Conservation (phyloP, 2,888 invertebrate genomes). For the Piscicola geometra region DNA sequence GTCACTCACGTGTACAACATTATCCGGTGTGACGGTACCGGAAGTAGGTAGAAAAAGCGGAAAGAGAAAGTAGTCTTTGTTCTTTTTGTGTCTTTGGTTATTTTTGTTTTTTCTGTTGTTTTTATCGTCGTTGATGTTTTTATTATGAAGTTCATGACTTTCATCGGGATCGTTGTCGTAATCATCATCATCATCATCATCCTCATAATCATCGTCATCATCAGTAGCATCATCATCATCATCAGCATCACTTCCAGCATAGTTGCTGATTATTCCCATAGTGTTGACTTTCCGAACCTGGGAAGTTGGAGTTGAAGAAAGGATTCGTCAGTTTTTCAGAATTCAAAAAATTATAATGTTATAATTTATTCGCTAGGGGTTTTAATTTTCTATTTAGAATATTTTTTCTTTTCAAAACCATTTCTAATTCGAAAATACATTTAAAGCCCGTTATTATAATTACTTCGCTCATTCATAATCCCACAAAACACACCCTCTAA, state of each 20-base stretch:
- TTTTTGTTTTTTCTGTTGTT: neutral
- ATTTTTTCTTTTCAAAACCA: too few relatives aligned
- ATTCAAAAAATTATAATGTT: too few relatives aligned
- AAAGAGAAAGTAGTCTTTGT: neutral
- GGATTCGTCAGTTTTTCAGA: too few relatives aligned
- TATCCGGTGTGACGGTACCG: conserved; percentile 87
- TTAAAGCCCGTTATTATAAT: too few relatives aligned
- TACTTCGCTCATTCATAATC: too few relatives aligned
- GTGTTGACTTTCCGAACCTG: conserved; percentile 73
- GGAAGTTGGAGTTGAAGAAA: too few relatives aligned
- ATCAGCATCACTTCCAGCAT: conserved; percentile 70
- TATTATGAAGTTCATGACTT: neutral
- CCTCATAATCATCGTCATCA: too few relatives aligned
- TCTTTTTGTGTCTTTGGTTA: neutral
- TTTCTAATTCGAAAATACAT: too few relatives aligned
- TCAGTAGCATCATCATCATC: conserved; percentile 12
- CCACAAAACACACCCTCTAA: too few relatives aligned
- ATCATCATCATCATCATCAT: too few relatives aligned
- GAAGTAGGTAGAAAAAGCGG: conserved; percentile 61
- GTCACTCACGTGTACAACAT: conserved; percentile 91
- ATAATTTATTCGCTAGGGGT: too few relatives aligned
- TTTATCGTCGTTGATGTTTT: neutral
- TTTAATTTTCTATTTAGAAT: too few relatives aligned
- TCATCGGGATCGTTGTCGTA: neutral
- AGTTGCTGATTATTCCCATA: conserved; percentile 85